Evolutionary conservation across 1,140 invertebrate genomes (phyloP).

Genomic region (Lamellibrachia luymesi): DNA sequence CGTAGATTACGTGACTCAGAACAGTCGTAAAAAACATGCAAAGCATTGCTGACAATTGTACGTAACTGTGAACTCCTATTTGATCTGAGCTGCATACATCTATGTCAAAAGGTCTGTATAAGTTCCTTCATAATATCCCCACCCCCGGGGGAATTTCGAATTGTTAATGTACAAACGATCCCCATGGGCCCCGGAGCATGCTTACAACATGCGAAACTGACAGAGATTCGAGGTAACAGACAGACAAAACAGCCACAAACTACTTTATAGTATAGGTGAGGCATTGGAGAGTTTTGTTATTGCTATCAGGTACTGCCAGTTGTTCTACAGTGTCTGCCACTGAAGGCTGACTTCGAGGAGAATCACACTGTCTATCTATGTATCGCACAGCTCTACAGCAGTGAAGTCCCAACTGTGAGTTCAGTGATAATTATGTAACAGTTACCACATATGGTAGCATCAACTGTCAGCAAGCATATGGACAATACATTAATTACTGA

Average conservation of each 20-base stretch:
- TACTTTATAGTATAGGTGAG: background rate
- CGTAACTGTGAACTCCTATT: too few species aligned
- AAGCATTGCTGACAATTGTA: too few species aligned
- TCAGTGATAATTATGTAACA: background rate
- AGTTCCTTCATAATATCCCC: background rate
- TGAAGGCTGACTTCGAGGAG: conserved; percentile 75
- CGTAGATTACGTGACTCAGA: too few species aligned
- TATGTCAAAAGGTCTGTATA: too few species aligned
- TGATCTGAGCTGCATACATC: too few species aligned
- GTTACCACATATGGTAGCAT: too few species aligned
- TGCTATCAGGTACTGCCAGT: conserved; percentile 68
- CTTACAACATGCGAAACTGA: background rate
- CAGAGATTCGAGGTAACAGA: background rate
- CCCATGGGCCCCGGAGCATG: background rate
- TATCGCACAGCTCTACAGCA: conserved; percentile 61
- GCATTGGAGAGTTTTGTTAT: conserved; percentile 12
- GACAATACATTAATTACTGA: too few species aligned
- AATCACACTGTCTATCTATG: conserved; percentile 70
- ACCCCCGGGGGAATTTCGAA: background rate
- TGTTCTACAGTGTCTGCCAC: conserved; percentile 70
- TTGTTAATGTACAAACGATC: background rate
- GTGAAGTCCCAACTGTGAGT: background rate
- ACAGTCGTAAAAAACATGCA: too few species aligned
- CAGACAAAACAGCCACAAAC: too few species aligned
- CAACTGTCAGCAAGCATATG: too few species aligned